These are phyloP conservation scores for Mamestra configurata DNA, from an alignment of 1,140 invertebrate species.

Conservation along the genomic window DNA sequence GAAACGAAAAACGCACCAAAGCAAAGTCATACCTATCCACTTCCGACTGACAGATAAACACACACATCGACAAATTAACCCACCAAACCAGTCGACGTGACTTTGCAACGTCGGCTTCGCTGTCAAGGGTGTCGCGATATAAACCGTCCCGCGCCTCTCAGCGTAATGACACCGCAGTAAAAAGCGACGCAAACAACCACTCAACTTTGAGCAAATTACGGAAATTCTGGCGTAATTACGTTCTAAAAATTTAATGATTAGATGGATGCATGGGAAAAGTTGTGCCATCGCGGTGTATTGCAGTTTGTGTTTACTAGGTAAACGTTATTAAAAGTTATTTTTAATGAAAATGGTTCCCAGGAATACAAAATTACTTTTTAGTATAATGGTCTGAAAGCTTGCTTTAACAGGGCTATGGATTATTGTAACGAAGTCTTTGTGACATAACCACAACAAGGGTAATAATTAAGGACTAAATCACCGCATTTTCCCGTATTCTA, in stretches of 20 bases:
- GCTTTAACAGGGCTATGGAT: not conserved
- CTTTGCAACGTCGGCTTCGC: not conserved
- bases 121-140: constrained; percentile 7
- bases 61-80: constrained; percentile 25
- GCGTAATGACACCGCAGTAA: constrained; percentile 34
- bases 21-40: not conserved
- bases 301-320: constrained; percentile 6
- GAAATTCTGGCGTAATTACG: constrained; percentile 32
- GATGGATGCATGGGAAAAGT: constrained; percentile 9
- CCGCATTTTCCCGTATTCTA: not conserved
- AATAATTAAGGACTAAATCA: not conserved
- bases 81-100: constrained; percentile 4
- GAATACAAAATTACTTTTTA: constrained; percentile 15
- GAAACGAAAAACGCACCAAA: not conserved
- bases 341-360: constrained; percentile 21
- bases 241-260: constrained; percentile 39
- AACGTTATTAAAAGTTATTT: constrained; percentile 23
- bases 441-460: not conserved
- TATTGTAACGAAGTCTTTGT: not conserved
- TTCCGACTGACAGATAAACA: not conserved
- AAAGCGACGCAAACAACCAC: constrained; percentile 22
- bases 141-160: not conserved
- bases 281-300: not conserved
- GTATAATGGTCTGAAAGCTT: not conserved
- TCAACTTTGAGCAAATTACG: constrained; percentile 39